Evolutionary conservation across 2,113 vertebrate species (phyloP).

Genomic region (Martes martes): DNA sequence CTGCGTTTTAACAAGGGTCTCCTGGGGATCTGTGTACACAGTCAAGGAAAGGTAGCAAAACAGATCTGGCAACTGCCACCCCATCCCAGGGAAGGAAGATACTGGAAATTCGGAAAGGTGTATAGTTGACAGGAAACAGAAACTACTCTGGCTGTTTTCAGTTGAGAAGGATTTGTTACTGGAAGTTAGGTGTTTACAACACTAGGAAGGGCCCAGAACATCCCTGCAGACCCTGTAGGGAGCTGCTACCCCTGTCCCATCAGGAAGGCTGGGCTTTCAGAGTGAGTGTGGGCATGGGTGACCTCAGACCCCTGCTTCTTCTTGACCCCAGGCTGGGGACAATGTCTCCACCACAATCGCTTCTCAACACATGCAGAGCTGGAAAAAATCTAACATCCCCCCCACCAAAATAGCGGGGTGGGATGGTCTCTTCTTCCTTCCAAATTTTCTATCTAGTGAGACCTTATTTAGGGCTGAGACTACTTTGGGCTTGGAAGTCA

Average conservation of each 20-base stretch:
- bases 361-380: not conserved
- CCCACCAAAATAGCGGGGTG: not conserved
- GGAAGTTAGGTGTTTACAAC: not conserved
- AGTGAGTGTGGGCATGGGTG: not conserved
- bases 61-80: not conserved
- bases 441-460: not conserved
- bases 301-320: not conserved
- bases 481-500: not conserved
- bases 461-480: not conserved
- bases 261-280: not conserved
- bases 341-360: not conserved
- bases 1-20: not conserved
- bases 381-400: not conserved
- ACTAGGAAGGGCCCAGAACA: not conserved
- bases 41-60: not conserved
- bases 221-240: not conserved
- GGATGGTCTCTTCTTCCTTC: not conserved
- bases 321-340: not conserved
- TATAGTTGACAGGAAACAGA: not conserved
- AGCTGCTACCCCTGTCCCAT: not conserved
- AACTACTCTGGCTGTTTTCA: not conserved
- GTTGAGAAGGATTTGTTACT: not conserved
- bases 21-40: not conserved
- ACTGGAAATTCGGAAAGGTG: rapidly evolving
- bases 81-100: not conserved